Percentiles rank a stretch among this genome's conserved stretches.
Conservation (phyloP, 53 echinoderm and acorn worm genomes). For the Temnopleurus reevesii region DNA sequence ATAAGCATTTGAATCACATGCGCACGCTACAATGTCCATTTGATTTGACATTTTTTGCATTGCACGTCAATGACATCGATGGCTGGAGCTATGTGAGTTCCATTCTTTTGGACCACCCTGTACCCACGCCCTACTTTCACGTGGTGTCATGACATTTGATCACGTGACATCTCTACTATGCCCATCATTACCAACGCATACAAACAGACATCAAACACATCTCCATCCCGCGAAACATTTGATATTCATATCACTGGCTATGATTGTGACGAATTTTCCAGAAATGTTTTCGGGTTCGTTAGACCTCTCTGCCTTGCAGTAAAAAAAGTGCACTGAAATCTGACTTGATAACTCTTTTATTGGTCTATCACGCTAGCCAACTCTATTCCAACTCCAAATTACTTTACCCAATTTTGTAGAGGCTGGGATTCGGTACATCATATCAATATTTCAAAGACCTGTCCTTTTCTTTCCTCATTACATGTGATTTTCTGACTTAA, state of each 20-base stretch:
- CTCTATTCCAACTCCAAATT: slow-evolving; percentile 1
- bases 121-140: neutral
- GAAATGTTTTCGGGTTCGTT: slow-evolving; percentile 18
- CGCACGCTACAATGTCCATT: no score
- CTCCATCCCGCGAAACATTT: neutral
- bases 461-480: no score
- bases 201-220: neutral
- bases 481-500: no score
- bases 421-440: no score
- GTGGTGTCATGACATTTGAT: neutral
- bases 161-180: neutral
- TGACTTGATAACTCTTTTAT: neutral
- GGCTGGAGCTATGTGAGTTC: no score
- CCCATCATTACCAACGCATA: neutral
- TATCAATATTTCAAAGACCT: no score
- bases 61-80: no score
- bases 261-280: slow-evolving; percentile 1
- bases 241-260: neutral
- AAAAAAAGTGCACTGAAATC: neutral
- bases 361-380: neutral
- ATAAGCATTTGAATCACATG: no score
- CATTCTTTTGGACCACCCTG: no score
- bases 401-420: neutral
- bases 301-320: neutral
- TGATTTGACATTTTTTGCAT: no score